Base-by-base conservation (phyloP, 1,140 invertebrate species). In the Drosophila simulans region DNA sequence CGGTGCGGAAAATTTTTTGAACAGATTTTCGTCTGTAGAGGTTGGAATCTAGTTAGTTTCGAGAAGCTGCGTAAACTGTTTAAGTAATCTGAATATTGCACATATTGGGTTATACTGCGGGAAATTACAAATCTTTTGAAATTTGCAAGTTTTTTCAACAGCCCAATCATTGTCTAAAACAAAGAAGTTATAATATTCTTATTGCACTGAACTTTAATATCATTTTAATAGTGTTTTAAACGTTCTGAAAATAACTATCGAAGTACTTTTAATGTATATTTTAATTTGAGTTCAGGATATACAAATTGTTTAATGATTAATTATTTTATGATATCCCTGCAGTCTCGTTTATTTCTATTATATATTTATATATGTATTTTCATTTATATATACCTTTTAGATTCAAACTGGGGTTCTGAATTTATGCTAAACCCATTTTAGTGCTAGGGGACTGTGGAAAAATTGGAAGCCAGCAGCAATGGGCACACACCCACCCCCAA, bases 401-500 rank as follows among this genome's bases (percentile, higher is more conserved):
- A 51, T n/a, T 27, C n/a, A 8, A 49, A 43, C 60, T 55, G 7
- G 48, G 56, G 15, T 51, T 40, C 53, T 17, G 22, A 40, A 45
- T 72, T 75, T 73, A 55, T 49, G 35, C 20, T 51, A 74, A 63
- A 46, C 48, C 22, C 39, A 37, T 37, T 52, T 25, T 49, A 54
- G 66, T 56, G 59, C 77, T 39, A 25, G 51, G 37, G 43, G 31
- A 46, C 45, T 15, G 35, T 10, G 45, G 42, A 82, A 76, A 59
- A 71, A 57, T 20, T 40, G 27, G n/a, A 35, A 46, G 37, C 65
- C 60, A 69, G 17, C 12, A 27, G 40, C 66, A 8, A 64, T 51
- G 59, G 35, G 60, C 59, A 42, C 64, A 35, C 59, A 25, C 64
- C 60, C 60, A 42, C 64, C 60, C 59, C 64, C 62, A 60, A 34